These are phyloP conservation scores for Drosophila limbata DNA, from an alignment of 2,888 invertebrate genomes.

Conservation along the genomic window DNA sequence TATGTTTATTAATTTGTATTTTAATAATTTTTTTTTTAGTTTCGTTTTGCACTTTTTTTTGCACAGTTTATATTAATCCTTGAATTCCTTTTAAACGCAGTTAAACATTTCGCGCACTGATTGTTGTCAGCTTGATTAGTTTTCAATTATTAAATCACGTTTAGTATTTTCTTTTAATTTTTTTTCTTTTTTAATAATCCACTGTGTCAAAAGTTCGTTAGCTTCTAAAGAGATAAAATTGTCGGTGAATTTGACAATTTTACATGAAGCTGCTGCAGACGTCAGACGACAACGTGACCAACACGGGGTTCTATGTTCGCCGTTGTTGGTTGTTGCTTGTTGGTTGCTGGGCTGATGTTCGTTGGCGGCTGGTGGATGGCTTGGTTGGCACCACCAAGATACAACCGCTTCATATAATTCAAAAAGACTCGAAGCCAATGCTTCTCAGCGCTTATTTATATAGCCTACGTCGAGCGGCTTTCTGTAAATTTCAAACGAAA, in stretches of 20 bases:
- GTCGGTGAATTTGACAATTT: constrained; percentile 53
- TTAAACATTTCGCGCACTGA: constrained; percentile 68
- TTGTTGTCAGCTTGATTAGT: constrained; percentile 34
- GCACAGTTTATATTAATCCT: constrained; percentile 62
- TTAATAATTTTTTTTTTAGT: constrained; percentile 20
- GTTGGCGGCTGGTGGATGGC: constrained; percentile 40
- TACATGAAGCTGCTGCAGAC: constrained; percentile 56
- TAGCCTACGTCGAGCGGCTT: constrained; percentile 85
- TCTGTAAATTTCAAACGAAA: constrained; percentile 69
- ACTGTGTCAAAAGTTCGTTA: constrained; percentile 63
- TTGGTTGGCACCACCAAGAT: constrained; percentile 81
- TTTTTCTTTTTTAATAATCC: constrained; percentile 50
- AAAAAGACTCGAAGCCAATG: constrained; percentile 86
- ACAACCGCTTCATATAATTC: constrained; percentile 86
- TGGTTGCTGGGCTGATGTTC: constrained; percentile 44
- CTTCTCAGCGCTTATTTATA: constrained; percentile 86
- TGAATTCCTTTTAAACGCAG: constrained; percentile 44
- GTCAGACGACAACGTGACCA: constrained; percentile 54
- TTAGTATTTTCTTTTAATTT: constrained; percentile 21
- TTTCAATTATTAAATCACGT: constrained; percentile 37
- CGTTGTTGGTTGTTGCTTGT: constrained; percentile 36
- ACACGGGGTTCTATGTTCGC: constrained; percentile 53
- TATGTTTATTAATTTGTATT: constrained; percentile 16
- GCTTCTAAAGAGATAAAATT: constrained; percentile 51
- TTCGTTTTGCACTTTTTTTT: constrained; percentile 48